Evolutionary conservation across 2,113 vertebrate species (phyloP).

Genomic region (Eurypyga helias): DNA sequence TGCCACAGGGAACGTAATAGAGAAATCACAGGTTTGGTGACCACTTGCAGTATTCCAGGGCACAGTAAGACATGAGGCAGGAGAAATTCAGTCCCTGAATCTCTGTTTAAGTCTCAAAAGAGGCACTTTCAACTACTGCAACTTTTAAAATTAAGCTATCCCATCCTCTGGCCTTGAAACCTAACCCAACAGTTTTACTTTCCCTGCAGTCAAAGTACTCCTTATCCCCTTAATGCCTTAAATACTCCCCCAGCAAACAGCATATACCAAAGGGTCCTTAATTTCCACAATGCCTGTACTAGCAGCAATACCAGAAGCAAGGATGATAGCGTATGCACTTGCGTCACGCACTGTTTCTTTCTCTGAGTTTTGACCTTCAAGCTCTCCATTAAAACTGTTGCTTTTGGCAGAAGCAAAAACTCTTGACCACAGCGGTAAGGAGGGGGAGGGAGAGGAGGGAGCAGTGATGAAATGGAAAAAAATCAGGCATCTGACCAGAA

Average conservation of each 20-base stretch:
- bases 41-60: not conserved
- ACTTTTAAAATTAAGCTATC: not conserved
- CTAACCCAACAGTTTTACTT: not conserved
- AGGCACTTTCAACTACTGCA: not conserved
- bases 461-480: conserved; percentile 49
- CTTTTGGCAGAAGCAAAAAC: conserved; percentile 59
- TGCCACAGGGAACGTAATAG: not conserved
- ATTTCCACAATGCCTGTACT: not conserved
- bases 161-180: not conserved
- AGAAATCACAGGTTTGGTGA: not conserved
- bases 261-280: not conserved
- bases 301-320: not conserved
- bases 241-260: not conserved
- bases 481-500: conserved; percentile 57
- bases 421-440: not conserved
- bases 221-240: not conserved
- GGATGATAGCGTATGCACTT: not conserved
- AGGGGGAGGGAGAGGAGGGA: not conserved
- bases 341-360: not conserved
- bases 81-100: not conserved
- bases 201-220: not conserved
- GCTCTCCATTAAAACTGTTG: conserved; percentile 33
- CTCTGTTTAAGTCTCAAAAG: not conserved
- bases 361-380: conserved; percentile 48
- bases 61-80: not conserved